Evolutionary conservation across 2,888 invertebrate genomes (phyloP), one percentile per base, ranked within the genome.

Genomic region (Zygothrica quintamaculata): DNA sequence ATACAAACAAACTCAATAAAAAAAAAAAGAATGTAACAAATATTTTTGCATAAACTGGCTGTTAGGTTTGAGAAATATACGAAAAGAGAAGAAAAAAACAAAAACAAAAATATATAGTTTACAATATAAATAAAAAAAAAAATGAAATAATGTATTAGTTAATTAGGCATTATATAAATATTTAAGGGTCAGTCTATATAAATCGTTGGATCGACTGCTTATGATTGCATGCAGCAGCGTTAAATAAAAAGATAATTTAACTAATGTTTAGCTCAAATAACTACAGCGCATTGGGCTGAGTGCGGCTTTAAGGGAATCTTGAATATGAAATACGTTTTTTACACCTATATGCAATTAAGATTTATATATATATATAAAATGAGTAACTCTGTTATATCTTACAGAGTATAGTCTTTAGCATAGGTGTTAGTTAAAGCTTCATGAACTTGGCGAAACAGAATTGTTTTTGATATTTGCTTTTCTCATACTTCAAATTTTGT

Each of bases 41-140:
- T 79, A 82, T 74, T 82, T 82, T 82, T 85, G 80, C 86, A 82
- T 66, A 68, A 75, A 68, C 80, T 85, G 86, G 80, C 80, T 80
- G 80, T 80, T 79, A 85, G 84, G 77, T 76, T 80, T 80, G 85
- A 79, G 55, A 59, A 56, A 59, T 71, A 40, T 75, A 56, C 18
- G 51, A 70, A 62, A 56, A 12, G 22, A 43, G 31, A 62, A n/a
- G n/a, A n/a, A n/a, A n/a, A n/a, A n/a, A n/a, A n/a, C n/a, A n/a
- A n/a, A n/a, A n/a, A n/a, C 13, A 36, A 46, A 34, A 51, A 53
- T 48, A 58, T 57, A 67, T 65, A 57, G 42, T 44, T 66, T 51
- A 62, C 26, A 57, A 33, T 48, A 56, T 43, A 65, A 62, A 50
- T 48, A 51, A 40, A 75, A 57, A 33, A 46, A 56, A 39, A 65